These are phyloP conservation scores for Paracentrotus lividus DNA, from an alignment of 53 echinoderm and acorn worm genomes.

Conservation along the genomic window DNA sequence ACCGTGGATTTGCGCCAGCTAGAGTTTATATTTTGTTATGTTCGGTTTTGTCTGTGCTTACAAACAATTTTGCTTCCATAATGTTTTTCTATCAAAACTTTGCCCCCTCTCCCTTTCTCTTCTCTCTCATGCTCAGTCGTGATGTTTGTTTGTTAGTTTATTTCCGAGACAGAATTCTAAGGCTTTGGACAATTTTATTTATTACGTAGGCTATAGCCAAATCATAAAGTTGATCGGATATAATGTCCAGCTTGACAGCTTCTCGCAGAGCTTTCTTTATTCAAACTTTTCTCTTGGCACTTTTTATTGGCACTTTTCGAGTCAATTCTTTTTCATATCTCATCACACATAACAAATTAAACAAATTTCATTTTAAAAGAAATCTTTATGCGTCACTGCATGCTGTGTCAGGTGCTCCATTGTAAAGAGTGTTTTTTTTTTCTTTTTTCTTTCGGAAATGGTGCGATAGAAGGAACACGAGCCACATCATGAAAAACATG, in stretches of 20 bases:
- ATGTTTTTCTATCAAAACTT: background rate
- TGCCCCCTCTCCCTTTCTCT: background rate
- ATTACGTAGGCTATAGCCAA: too few species aligned
- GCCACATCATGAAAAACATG: background rate
- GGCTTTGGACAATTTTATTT: too few species aligned
- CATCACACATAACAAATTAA: too few species aligned
- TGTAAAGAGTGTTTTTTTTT: background rate
- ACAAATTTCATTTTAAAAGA: too few species aligned
- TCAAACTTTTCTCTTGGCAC: too few species aligned
- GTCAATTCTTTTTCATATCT: too few species aligned
- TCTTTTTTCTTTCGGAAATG: background rate
- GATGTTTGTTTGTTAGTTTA: background rate
- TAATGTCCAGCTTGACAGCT: too few species aligned
- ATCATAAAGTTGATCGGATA: too few species aligned
- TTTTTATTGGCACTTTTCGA: too few species aligned
- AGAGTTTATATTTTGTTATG: background rate
- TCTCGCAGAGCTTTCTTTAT: too few species aligned
- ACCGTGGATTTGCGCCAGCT: constrained; percentile 19
- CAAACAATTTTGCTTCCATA: background rate
- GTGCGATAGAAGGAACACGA: background rate
- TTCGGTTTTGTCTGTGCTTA: background rate
- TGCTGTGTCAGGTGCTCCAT: background rate
- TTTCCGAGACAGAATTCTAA: too few species aligned
- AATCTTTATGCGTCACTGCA: background rate
- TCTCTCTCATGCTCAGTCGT: background rate